A percentile compares a stretch with the other conserved stretches of the same genome.
Evolutionary conservation across 2,113 vertebrate genomes (phyloP).

Genomic region (Euleptes europaea): DNA sequence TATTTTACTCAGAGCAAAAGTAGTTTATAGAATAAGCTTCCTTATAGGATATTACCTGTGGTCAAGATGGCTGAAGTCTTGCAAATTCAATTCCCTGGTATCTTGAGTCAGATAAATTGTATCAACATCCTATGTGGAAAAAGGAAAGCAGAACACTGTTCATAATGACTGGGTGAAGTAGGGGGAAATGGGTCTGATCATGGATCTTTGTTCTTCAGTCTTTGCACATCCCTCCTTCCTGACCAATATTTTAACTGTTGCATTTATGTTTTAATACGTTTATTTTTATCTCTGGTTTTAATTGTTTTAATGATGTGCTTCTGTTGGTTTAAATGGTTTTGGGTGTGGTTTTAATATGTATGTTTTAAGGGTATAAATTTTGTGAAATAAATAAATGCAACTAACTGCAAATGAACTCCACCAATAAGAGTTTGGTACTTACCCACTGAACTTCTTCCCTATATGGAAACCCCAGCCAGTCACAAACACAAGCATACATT

Average conservation of each 20-base stretch:
- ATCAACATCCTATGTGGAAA: constrained; percentile 88
- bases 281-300: neutral
- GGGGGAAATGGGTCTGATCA: neutral
- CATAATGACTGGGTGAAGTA: neutral
- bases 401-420: constrained; percentile 14
- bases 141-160: constrained; percentile 15
- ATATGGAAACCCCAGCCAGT: constrained; percentile 93
- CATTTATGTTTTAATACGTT: neutral
- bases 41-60: constrained; percentile 81
- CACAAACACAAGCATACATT: constrained; percentile 96
- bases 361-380: no score
- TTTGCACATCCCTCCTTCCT: neutral
- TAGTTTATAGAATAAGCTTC: neutral
- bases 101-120: constrained; percentile 98
- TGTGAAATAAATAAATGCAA: neutral
- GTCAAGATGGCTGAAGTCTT: constrained; percentile 97
- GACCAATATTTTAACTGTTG: no score
- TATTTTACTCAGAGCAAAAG: neutral
- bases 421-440: constrained; percentile 60
- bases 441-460: constrained; percentile 98
- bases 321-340: no score
- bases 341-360: no score
- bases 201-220: neutral
- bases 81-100: constrained; percentile 92
- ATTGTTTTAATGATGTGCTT: no score